Evolutionary conservation across 1,140 invertebrate species (phyloP), one percentile per base, ranked within the genome.

Genomic region (Amyelois transitella): DNA sequence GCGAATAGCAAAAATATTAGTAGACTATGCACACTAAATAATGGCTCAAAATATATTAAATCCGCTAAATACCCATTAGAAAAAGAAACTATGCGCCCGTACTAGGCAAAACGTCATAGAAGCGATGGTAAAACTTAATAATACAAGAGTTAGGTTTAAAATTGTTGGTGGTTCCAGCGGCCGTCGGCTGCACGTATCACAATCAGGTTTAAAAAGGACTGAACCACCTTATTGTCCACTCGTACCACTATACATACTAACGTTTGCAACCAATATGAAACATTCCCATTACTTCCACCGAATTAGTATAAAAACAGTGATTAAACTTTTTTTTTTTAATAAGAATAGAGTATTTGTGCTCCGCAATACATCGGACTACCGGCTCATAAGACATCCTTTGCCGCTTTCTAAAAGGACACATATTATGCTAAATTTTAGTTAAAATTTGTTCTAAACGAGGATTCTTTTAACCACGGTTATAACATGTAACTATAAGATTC

Each of bases 1-100:
- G 72, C 78, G 69, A 72, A 70, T 85, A 87, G 84, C 81, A 85
- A 87, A 86, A 87, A 87, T 85, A 87, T 85, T 80, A 83, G 72
- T 79, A 72, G 22, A 70, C 72, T 78, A 78, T 75, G 66, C 79
- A 77, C 75, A 69, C 75, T 79, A 77, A 83, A 83, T 72, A 62
- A 81, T 72, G 73, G 72, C 70, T 71, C 74, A 69, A 80, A 82
- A 81, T 78, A 80, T 75, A 78, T 81, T 60, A 75, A 81, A 81
- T 81, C 72, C 73, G 77, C 72, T 83, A 80, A 75, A 82, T 80
- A 81, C 67, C 74, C 68, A 77, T 76, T 80, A 80, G 64, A 76
- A 81, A 80, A 76, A 59, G 63, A 64, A 60, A 67, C 45, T 51
- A 56, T 55, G n/a, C 57, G 58, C 64, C 63, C 68, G 55, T 68